Conservation (phyloP, 2,888 invertebrate genomes). For the Orchesellides sinensis region DNA sequence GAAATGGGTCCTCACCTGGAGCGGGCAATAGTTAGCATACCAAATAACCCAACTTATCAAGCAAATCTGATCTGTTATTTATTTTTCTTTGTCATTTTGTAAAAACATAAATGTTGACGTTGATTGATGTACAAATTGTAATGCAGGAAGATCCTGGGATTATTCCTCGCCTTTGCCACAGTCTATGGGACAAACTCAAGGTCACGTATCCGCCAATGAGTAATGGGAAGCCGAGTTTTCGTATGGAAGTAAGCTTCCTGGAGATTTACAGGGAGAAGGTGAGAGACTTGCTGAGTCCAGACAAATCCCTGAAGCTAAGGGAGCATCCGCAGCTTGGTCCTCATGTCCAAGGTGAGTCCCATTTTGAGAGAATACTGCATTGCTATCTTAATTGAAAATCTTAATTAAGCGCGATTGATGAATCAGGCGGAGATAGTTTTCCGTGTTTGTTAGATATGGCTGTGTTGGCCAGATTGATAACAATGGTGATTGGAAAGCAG, state of each 20-base stretch:
- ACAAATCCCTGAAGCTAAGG: slow-evolving; percentile 82
- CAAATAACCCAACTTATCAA: neutral
- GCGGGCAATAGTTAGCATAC: slow-evolving; percentile 79
- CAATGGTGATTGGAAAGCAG: neutral
- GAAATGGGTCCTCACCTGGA: slow-evolving; percentile 83
- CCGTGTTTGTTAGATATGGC: neutral
- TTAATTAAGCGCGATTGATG: neutral
- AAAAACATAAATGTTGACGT: too few species aligned
- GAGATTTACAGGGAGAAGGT: slow-evolving; percentile 83
- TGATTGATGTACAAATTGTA: too few species aligned
- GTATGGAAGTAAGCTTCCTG: slow-evolving; percentile 77
- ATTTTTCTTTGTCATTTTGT: neutral
- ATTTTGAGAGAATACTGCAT: neutral
- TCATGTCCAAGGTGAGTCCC: slow-evolving; percentile 84
- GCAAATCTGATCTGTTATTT: neutral
- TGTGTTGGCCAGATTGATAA: neutral
- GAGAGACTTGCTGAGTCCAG: slow-evolving; percentile 81
- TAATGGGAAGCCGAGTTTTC: slow-evolving; percentile 59
- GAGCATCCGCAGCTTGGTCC: slow-evolving; percentile 88
- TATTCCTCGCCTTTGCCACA: slow-evolving; percentile 78
- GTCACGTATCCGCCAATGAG: slow-evolving; percentile 37
- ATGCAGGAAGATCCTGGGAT: slow-evolving; percentile 77
- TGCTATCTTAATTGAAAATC: slow-evolving; percentile 20
- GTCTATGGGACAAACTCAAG: slow-evolving; percentile 75
- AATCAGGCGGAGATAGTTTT: neutral